Evolutionary conservation across 2,797 vertebrate genomes (phyloP).

Genomic region (Morus bassanus): DNA sequence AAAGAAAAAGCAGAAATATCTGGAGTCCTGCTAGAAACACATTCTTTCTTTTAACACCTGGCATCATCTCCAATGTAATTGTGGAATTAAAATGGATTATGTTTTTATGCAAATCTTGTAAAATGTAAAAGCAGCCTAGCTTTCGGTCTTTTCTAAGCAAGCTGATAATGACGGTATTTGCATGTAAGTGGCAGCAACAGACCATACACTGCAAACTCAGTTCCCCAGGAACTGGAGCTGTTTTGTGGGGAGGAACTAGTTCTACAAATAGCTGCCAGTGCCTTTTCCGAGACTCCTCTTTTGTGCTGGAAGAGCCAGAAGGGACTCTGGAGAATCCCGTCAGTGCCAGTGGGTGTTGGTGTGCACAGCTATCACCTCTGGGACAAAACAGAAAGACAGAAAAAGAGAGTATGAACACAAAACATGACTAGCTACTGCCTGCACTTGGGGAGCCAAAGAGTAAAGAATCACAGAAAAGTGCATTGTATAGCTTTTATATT

Average conservation of each 20-base stretch:
- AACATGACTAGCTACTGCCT: not conserved
- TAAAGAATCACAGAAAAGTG: constrained; percentile 6
- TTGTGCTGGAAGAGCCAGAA: constrained; percentile 24
- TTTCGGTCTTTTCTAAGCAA: not conserved
- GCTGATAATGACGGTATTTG: not conserved
- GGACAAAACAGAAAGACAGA: not conserved
- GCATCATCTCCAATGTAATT: not conserved
- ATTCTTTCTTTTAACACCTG: not conserved
- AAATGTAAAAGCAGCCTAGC: not conserved
- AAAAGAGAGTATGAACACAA: not conserved
- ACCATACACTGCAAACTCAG: not conserved
- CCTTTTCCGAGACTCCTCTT: not conserved
- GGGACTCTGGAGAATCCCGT: not conserved
- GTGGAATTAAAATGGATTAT: constrained; percentile 9
- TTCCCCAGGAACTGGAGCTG: not conserved
- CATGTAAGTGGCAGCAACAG: not conserved
- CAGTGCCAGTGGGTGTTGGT: not conserved
- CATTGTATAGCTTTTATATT: constrained; percentile 14
- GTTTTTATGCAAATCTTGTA: not conserved
- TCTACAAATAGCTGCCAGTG: not conserved
- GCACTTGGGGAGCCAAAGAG: not conserved
- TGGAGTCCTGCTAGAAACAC: not conserved
- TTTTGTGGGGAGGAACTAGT: not conserved
- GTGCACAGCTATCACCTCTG: not conserved
- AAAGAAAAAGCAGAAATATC: not conserved